Percentiles rank a stretch among this genome's conserved stretches.
phyloP scores from a whole-genome alignment of 2,797 vertebrate species.

The Trematomus bernacchii region DNA sequence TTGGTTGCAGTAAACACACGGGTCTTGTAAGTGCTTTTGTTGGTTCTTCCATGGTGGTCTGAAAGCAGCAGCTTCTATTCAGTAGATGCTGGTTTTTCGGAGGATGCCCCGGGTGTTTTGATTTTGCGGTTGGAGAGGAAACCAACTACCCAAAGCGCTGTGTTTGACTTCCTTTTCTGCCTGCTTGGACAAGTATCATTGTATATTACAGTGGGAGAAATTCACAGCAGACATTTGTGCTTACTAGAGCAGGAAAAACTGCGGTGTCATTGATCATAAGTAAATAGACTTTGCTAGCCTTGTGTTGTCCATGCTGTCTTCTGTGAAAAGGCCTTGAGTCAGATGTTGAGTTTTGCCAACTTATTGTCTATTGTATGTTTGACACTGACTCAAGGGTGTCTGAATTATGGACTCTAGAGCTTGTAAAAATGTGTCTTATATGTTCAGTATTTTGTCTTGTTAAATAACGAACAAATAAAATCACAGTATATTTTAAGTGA shows the following conservation, averaged over 20 bases:
- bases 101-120: conserved; percentile 5
- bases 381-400: not conserved
- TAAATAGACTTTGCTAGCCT: too few species aligned
- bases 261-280: not conserved
- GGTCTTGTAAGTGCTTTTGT: not conserved
- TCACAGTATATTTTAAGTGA: not conserved
- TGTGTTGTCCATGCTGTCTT: not conserved
- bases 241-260: not conserved
- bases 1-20: not conserved
- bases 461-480: too few species aligned
- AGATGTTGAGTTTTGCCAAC: not conserved
- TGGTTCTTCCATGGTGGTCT: conserved; percentile 25
- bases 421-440: not conserved
- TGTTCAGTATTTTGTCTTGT: not conserved
- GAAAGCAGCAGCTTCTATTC: conserved; percentile 15
- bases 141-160: conserved; percentile 32
- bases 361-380: conserved; percentile 4
- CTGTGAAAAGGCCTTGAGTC: not conserved
- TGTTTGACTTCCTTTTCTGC: conserved; percentile 30
- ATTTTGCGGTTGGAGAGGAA: conserved; percentile 37
- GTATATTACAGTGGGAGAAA: not conserved
- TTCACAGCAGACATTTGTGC: not conserved
- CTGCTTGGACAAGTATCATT: not conserved
- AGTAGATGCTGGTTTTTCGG: conserved; percentile 25
- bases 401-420: not conserved